These are phyloP conservation scores for Brachypteracias leptosomus DNA, from an alignment of 2,113 vertebrate genomes.

Conservation along the genomic window DNA sequence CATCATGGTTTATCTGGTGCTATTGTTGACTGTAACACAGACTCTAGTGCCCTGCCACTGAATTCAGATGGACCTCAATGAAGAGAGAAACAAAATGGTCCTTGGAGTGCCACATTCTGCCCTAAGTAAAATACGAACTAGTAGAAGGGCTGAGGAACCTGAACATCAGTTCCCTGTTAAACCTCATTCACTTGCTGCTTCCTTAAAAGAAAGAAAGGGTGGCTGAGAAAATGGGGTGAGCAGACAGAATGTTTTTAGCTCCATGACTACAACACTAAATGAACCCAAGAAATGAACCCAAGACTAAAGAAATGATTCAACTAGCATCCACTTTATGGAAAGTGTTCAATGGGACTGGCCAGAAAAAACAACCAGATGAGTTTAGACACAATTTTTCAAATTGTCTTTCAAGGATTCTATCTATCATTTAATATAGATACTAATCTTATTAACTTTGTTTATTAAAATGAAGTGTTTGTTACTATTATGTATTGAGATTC, in stretches of 20 bases:
- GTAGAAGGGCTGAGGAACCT: neutral
- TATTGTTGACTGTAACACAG: neutral
- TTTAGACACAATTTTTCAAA: neutral
- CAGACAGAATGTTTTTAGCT: neutral
- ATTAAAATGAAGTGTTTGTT: neutral
- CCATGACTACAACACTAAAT: neutral
- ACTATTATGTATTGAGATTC: neutral
- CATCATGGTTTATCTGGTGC: neutral
- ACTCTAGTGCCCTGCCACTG: neutral
- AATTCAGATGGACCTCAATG: neutral
- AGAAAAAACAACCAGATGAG: neutral
- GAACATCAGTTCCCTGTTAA: neutral
- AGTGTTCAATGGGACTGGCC: neutral
- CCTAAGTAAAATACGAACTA: neutral
- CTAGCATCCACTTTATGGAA: neutral
- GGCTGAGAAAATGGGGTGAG: neutral
- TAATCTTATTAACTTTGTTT: neutral
- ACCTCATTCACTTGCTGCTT: neutral
- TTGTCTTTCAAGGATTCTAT: neutral
- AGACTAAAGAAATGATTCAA: neutral
- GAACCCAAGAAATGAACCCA: neutral
- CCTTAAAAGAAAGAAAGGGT: neutral
- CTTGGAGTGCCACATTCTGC: neutral
- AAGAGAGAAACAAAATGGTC: neutral
- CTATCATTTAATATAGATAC: neutral